Percentiles rank a stretch among this genome's conserved stretches.
Conservation (phyloP, 2,113 vertebrate species). For the Oncorhynchus masou region DNA sequence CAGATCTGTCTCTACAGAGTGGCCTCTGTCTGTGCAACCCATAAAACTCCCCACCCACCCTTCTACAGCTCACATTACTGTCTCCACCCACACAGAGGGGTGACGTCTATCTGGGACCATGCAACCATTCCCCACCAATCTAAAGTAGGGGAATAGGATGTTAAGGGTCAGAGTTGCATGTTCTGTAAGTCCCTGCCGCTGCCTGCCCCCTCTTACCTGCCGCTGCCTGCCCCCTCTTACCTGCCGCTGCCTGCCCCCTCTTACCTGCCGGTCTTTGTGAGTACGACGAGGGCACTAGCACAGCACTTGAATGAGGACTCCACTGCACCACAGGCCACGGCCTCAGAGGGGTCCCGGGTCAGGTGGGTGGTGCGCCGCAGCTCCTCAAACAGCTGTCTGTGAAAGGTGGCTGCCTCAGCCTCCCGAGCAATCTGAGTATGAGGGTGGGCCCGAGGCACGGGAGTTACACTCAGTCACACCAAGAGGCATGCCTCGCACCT, state of each 20-base stretch:
- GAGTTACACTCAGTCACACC: slow-evolving; percentile 58
- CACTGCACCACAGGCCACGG: slow-evolving; percentile 90
- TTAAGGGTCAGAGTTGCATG: not conserved
- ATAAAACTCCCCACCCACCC: not conserved
- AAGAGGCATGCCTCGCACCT: slow-evolving; percentile 29
- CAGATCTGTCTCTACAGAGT: too few relatives aligned
- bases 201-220: not conserved
- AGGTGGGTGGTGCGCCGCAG: slow-evolving; percentile 86
- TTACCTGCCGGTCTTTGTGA: slow-evolving; percentile 79
- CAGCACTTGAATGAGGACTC: slow-evolving; percentile 98
- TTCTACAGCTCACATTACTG: not conserved
- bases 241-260: not conserved
- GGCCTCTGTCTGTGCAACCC: not conserved
- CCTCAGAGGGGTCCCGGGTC: slow-evolving; percentile 93
- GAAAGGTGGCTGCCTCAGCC: slow-evolving; percentile 97
- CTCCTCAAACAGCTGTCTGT: slow-evolving; percentile 95
- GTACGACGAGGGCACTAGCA: slow-evolving; percentile 92
- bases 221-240: not conserved
- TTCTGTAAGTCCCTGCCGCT: not conserved
- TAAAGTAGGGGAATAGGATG: not conserved
- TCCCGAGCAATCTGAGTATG: slow-evolving; percentile 91
- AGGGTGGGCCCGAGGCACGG: slow-evolving; percentile 31
- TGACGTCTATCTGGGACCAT: slow-evolving; percentile 1
- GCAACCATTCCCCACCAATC: not conserved
- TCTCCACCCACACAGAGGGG: slow-evolving; percentile 1